Conservation (phyloP, 2,888 invertebrate genomes). For the Amphimallon solstitiale region DNA sequence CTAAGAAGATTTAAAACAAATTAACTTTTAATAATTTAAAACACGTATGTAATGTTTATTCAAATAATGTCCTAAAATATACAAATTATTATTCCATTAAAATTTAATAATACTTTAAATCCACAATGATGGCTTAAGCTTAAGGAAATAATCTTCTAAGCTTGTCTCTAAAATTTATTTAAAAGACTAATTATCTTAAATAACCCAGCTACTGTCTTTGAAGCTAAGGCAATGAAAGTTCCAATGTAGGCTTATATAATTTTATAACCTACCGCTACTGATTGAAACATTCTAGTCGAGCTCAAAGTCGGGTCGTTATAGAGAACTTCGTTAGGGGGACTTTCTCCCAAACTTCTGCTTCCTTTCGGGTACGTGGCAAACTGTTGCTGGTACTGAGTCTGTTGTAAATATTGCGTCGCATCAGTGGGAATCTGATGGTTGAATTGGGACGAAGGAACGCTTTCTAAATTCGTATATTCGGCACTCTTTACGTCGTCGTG, state of each 20-base stretch:
- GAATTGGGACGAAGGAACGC: slow-evolving; percentile 67
- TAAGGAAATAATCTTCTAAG: too few species aligned
- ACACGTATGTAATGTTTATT: too few species aligned
- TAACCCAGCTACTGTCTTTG: too few species aligned
- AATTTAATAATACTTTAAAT: too few species aligned
- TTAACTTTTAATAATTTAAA: too few species aligned
- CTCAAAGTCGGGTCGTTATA: slow-evolving; percentile 76
- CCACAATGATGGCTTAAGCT: too few species aligned
- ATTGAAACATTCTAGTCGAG: slow-evolving; percentile 66
- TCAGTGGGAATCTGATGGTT: slow-evolving; percentile 48
- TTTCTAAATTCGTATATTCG: slow-evolving; percentile 73
- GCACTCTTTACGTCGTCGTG: slow-evolving; percentile 42
- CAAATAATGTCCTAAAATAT: too few species aligned
- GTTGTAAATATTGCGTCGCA: slow-evolving; percentile 53
- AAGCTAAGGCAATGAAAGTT: too few species aligned
- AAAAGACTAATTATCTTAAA: too few species aligned
- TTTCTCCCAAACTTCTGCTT: slow-evolving; percentile 55
- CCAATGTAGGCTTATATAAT: neutral
- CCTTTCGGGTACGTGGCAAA: slow-evolving; percentile 33
- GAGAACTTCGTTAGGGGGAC: slow-evolving; percentile 69
- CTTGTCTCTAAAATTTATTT: too few species aligned
- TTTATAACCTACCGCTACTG: slow-evolving; percentile 24
- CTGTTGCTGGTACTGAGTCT: slow-evolving; percentile 50
- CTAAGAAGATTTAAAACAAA: too few species aligned
- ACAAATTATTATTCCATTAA: too few species aligned